Percentiles rank a stretch among this genome's conserved stretches.
Conservation (phyloP, 2,888 invertebrate genomes). For the Hemithea aestivaria region DNA sequence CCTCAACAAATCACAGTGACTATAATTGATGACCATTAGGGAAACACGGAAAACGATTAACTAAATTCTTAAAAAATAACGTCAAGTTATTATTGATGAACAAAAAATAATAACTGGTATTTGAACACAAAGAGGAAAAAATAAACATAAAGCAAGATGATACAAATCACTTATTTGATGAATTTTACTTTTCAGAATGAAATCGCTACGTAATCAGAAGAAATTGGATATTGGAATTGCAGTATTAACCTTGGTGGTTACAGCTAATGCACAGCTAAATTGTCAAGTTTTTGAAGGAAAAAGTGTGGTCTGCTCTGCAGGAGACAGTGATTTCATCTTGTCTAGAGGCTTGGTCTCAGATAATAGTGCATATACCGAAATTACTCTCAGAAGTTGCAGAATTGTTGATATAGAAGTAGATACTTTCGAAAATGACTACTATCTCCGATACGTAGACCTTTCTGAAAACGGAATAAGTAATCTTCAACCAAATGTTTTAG, state of each 20-base stretch:
- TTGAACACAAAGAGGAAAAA: too few species aligned
- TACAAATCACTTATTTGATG: too few species aligned
- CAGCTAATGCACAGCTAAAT: conserved; percentile 13
- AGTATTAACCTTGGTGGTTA: conserved; percentile 1
- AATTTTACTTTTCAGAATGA: conserved; percentile 20
- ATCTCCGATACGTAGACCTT: conserved; percentile 42
- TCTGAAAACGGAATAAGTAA: conserved; percentile 42
- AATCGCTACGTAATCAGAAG: background rate
- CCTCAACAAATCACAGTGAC: too few species aligned
- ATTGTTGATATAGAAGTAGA: conserved; percentile 34
- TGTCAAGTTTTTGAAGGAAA: conserved; percentile 24
- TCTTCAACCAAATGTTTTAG: conserved; percentile 41
- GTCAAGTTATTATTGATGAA: too few species aligned
- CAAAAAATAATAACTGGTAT: too few species aligned
- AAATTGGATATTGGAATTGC: conserved; percentile 1
- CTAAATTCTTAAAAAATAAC: too few species aligned
- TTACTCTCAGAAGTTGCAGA: conserved; percentile 31
- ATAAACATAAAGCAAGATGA: too few species aligned
- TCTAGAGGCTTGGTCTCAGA: conserved; percentile 34
- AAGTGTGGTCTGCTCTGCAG: conserved; percentile 30
- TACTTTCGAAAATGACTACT: conserved; percentile 38
- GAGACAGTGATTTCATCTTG: conserved; percentile 26
- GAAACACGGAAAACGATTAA: background rate
- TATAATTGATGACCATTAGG: too few species aligned
- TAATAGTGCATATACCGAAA: conserved; percentile 27